These are phyloP conservation scores for Oreohelix idahoensis DNA, from an alignment of 1,140 invertebrate genomes.

Conservation along the genomic window DNA sequence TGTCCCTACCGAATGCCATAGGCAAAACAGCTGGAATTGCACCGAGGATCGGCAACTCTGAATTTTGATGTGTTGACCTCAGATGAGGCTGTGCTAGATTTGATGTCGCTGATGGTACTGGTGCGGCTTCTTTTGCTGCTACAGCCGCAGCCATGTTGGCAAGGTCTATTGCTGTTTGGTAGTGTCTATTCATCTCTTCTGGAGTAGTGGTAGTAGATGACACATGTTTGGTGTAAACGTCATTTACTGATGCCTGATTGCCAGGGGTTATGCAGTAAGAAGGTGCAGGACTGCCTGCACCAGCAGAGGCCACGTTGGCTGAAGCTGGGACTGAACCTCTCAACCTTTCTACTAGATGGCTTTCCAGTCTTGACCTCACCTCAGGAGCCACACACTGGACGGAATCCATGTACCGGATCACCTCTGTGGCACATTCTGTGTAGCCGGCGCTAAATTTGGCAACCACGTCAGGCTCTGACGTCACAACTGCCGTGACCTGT, in stretches of 20 bases:
- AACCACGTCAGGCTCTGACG: slow-evolving; percentile 82
- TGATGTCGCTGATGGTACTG: background rate
- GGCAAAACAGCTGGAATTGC: background rate
- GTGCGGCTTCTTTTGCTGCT: background rate
- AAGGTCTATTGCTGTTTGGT: slow-evolving; percentile 35
- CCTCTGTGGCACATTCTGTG: slow-evolving; percentile 82
- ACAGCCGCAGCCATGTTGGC: slow-evolving; percentile 25
- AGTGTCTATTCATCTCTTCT: background rate
- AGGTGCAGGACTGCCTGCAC: background rate
- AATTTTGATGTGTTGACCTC: too few species aligned
- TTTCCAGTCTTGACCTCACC: slow-evolving; percentile 53
- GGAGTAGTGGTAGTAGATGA: background rate
- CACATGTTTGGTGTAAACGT: background rate
- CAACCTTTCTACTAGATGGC: slow-evolving; percentile 53
- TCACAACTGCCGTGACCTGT: background rate
- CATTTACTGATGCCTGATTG: background rate
- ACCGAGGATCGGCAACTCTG: background rate
- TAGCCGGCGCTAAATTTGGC: slow-evolving; percentile 91
- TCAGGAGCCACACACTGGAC: slow-evolving; percentile 88
- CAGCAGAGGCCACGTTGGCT: slow-evolving; percentile 13
- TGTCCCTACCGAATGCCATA: background rate
- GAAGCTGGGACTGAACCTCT: background rate
- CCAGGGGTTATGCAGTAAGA: background rate
- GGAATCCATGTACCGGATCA: slow-evolving; percentile 67
- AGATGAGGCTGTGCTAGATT: background rate